Conservation (phyloP, 2,797 vertebrate species). For the Sciurus carolinensis region DNA sequence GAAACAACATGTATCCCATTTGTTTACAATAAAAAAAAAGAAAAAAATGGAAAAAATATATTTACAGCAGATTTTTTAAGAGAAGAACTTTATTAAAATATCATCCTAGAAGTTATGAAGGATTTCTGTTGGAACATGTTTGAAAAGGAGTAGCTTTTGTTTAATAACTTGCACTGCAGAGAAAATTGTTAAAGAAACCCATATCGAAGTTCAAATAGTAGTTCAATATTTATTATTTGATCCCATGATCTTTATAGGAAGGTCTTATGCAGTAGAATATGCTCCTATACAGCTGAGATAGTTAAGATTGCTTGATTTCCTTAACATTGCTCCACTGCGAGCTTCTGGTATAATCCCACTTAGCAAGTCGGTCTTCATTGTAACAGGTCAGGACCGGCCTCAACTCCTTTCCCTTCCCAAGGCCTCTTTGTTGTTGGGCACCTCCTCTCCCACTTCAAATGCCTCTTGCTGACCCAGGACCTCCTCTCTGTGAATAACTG, state of each 20-base stretch:
- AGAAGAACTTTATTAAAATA: conserved; percentile 92
- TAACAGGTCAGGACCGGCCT: conserved; percentile 96
- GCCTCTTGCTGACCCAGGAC: conserved; percentile 95
- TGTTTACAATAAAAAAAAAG: neutral
- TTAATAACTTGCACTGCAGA: conserved; percentile 94
- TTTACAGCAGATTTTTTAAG: conserved; percentile 92
- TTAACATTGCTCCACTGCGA: conserved; percentile 96
- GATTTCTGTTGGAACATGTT: conserved; percentile 91
- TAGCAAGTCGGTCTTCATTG: conserved; percentile 97
- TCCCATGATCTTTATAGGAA: conserved; percentile 93
- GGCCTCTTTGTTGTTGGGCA: conserved; percentile 96
- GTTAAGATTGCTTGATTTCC: conserved; percentile 95
- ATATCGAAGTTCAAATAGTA: conserved; percentile 94
- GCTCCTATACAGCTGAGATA: conserved; percentile 96
- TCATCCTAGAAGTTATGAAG: conserved; percentile 92
- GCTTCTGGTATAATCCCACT: conserved; percentile 96
- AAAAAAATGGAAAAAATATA: conserved; percentile 91
- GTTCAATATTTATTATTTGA: conserved; percentile 93
- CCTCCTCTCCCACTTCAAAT: conserved; percentile 96
- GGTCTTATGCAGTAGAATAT: conserved; percentile 93
- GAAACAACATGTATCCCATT: too few species aligned
- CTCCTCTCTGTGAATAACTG: conserved; percentile 94
- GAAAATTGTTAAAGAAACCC: conserved; percentile 94
- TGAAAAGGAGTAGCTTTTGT: conserved; percentile 93
- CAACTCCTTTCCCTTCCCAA: conserved; percentile 98